Base-by-base conservation (phyloP, 2,797 vertebrate genomes). In the Typhlichthys subterraneus region DNA sequence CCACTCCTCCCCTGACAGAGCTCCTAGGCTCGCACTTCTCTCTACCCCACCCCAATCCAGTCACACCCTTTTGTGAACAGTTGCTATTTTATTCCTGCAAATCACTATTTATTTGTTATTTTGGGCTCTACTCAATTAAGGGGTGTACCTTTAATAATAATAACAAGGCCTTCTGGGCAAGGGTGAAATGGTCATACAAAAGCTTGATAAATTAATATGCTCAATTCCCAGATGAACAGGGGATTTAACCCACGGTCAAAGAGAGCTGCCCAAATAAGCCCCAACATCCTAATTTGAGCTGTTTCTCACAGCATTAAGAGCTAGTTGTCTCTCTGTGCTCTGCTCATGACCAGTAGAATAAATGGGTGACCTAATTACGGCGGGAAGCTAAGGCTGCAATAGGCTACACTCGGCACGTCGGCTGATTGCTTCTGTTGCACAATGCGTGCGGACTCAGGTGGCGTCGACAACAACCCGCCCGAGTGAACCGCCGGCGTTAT, bases 291-390 rank as follows among this genome's bases (percentile, higher is more conserved):
- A 58, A 76, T 69, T 61, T 68, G 5, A 53, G 12, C 51, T 48
- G 51, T 63, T 66, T 69, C 10, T 45, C 55, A 55, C 47, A 19
- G 13, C 46, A 59, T 62, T 46, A 64, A 53, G 51, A 51, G 64
- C 59, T 67, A 19, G 15, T 55, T 49, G 60, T 67, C 65, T 73
- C 69, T 45, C 65, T 69, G 51, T 68, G 71, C n/a, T n/a, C 52
- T 48, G 52, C 80, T 80, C 81, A 81, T 33, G 73, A 82, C 70
- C 75, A 66, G 61, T 63, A 63, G 71, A 75, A 85, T 73, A 50
- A 88, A 78, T 82, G 72, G 59, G 73, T 82, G 86, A 86, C 85
- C 86, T 81, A 79, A 88, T 90, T 85, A 73, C 70, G 66, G 61
- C 48, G 74, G 47, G 79, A 38, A 38, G 33, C 33, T 38, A 38